phyloP scores from a whole-genome alignment of 92 coral and sea anemone genomes.

The Pocillopora meandrina region DNA sequence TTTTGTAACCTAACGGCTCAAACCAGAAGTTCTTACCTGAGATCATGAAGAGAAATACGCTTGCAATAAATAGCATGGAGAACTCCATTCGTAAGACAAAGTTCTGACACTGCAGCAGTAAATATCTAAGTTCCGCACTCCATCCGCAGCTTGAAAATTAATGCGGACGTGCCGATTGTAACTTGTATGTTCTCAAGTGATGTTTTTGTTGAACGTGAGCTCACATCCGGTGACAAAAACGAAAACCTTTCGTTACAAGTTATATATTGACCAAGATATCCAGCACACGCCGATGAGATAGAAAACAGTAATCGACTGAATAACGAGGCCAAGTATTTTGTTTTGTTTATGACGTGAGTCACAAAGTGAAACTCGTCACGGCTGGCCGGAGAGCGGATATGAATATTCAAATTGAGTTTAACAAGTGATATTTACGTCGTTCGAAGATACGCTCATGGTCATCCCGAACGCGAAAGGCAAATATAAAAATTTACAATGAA shows the following conservation, averaged over 20 bases:
- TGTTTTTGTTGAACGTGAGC: neutral
- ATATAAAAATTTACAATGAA: neutral
- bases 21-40: conserved; percentile 15
- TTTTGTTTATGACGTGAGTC: neutral
- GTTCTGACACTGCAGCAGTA: neutral
- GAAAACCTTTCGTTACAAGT: neutral
- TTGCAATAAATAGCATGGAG: neutral
- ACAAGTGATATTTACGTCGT: neutral
- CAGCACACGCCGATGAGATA: neutral
- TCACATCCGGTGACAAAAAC: neutral
- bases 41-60: neutral
- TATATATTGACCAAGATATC: neutral
- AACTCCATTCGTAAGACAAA: neutral
- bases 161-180: neutral
- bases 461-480: too few relatives aligned
- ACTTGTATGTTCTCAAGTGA: neutral
- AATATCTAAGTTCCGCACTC: too few relatives aligned
- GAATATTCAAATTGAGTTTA: neutral
- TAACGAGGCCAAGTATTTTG: neutral
- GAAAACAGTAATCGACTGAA: neutral
- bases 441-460: neutral
- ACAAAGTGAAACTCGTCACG: neutral
- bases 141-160: too few relatives aligned
- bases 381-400: neutral
- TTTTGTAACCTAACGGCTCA: neutral